Conservation (phyloP, 2,797 vertebrate species). For the Pelobates cultripes region DNA sequence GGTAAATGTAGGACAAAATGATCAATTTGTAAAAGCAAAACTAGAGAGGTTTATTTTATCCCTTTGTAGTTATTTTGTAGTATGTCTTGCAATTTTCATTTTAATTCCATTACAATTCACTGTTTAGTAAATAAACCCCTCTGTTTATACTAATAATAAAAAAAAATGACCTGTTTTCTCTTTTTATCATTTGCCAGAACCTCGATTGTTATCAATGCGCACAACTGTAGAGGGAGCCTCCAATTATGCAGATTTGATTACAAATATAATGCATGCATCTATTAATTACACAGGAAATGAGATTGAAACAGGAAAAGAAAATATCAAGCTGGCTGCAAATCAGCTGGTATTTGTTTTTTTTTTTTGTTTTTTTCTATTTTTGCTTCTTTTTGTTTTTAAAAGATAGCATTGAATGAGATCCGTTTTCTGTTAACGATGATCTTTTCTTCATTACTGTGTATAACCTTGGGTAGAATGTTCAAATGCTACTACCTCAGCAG, state of each 20-base stretch:
- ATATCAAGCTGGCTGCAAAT: slow-evolving; percentile 43
- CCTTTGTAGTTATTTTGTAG: no score
- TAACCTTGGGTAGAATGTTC: no score
- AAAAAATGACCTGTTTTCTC: slow-evolving; percentile 34
- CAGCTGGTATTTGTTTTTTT: slow-evolving; percentile 11
- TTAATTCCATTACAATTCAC: no score
- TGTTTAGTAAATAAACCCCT: no score
- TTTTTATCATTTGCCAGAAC: slow-evolving; percentile 28
- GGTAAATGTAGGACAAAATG: no score
- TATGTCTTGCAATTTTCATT: no score
- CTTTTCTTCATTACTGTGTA: no score
- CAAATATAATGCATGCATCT: slow-evolving; percentile 45
- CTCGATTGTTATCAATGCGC: background rate
- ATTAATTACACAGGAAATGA: slow-evolving; percentile 52
- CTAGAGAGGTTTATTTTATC: no score
- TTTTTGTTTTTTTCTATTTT: background rate
- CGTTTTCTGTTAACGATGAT: no score
- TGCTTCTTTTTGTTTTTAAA: background rate
- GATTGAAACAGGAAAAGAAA: slow-evolving; percentile 37
- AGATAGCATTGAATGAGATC: no score
- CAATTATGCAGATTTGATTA: slow-evolving; percentile 52
- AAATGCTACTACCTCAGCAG: no score
- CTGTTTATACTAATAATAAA: background rate
- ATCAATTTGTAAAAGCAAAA: background rate
- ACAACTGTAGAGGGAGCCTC: slow-evolving; percentile 14